phyloP scores from a whole-genome alignment of 2,797 vertebrate genomes.

The Parauchenoglanis punctatus region DNA sequence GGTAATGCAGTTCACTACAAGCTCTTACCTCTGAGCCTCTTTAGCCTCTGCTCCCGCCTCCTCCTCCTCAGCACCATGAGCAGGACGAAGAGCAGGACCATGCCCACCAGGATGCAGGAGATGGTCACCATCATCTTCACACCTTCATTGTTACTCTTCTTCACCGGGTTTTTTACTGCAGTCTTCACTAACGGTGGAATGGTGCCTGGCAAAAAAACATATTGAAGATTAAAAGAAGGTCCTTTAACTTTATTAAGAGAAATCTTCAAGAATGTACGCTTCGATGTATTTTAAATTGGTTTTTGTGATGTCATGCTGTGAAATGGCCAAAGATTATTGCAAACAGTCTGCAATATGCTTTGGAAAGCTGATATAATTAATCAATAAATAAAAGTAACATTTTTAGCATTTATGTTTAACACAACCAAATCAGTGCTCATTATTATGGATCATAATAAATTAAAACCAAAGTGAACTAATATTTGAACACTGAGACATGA shows the following conservation, averaged over 20 bases:
- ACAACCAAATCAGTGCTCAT: no score
- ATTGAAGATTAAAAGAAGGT: not conserved
- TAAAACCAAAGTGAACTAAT: not conserved
- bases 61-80: constrained; percentile 89
- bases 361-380: not conserved
- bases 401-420: no score
- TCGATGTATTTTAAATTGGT: no score
- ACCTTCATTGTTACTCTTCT: constrained; percentile 83
- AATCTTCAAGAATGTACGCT: not conserved
- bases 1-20: not conserved
- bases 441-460: no score
- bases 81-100: constrained; percentile 87
- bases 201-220: constrained; percentile 79
- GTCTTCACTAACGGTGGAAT: constrained; percentile 94
- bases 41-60: constrained; percentile 92
- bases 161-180: constrained; percentile 85
- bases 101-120: constrained; percentile 91
- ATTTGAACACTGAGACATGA: not conserved
- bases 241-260: not conserved
- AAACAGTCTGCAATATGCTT: not conserved
- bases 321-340: not conserved
- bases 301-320: no score
- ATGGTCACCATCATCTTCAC: constrained; percentile 98
- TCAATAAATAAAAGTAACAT: no score
- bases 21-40: constrained; percentile 91